These are phyloP conservation scores for Melanostoma mellinum DNA, from an alignment of 2,888 invertebrate genomes.

Conservation along the genomic window DNA sequence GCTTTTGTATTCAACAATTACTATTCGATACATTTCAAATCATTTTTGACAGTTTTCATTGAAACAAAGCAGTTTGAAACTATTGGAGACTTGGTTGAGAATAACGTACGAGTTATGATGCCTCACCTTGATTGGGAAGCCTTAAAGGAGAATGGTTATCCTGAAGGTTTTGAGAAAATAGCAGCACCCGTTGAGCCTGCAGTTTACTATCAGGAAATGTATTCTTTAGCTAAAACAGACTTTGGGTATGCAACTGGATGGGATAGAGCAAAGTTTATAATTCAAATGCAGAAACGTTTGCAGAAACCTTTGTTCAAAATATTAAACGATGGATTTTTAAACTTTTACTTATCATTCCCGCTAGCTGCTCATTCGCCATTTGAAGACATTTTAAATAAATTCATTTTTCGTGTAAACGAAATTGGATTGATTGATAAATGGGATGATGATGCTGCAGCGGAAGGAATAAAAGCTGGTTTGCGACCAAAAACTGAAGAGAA, in stretches of 20 bases:
- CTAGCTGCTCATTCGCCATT: slow-evolving; percentile 27
- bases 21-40: slow-evolving; percentile 24
- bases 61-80: slow-evolving; percentile 31
- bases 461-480: not conserved
- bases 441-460: not conserved
- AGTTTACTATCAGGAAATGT: not conserved
- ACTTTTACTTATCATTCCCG: not conserved
- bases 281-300: not conserved
- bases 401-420: slow-evolving; percentile 17
- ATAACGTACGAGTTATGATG: slow-evolving; percentile 18
- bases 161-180: not conserved
- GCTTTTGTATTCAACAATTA: slow-evolving; percentile 32
- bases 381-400: slow-evolving; percentile 17
- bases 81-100: slow-evolving; percentile 33
- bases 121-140: not conserved
- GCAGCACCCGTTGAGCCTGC: not conserved
- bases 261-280: slow-evolving; percentile 17
- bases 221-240: slow-evolving; percentile 22
- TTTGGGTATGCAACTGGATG: not conserved
- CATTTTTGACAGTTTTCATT: slow-evolving; percentile 45
- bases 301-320: not conserved
- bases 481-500: not conserved
- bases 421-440: slow-evolving; percentile 45
- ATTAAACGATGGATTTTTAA: not conserved
- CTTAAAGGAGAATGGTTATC: not conserved